Conservation (phyloP, 2,888 invertebrate species). For the Trissolcus japonicus region DNA sequence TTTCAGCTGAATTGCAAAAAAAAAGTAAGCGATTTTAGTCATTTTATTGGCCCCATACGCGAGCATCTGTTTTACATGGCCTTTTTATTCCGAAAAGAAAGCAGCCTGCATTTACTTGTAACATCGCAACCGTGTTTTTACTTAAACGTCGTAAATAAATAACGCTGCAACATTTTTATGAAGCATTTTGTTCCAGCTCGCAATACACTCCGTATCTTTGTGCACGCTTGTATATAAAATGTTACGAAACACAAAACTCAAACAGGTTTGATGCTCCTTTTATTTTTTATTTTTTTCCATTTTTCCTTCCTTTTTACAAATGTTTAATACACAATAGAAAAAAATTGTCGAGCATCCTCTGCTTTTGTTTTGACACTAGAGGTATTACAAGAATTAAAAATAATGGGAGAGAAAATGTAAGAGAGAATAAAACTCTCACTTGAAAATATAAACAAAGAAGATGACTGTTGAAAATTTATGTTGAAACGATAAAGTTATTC, state of each 20-base stretch:
- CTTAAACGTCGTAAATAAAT: slow-evolving; percentile 57
- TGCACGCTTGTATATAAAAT: no score
- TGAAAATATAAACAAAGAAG: no score
- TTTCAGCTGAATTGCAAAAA: slow-evolving; percentile 52
- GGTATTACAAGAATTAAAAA: neutral
- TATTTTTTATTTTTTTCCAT: no score
- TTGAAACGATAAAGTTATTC: slow-evolving; percentile 22
- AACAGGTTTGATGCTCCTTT: slow-evolving; percentile 37
- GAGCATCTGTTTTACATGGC: slow-evolving; percentile 49
- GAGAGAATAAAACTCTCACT: neutral
- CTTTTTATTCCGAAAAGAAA: slow-evolving; percentile 45
- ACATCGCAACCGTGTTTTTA: slow-evolving; percentile 48
- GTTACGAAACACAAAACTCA: slow-evolving; percentile 12
- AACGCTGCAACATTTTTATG: slow-evolving; percentile 51
- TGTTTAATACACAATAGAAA: slow-evolving; percentile 17
- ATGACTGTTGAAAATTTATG: neutral
- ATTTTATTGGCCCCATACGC: slow-evolving; percentile 52
- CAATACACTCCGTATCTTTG: slow-evolving; percentile 18
- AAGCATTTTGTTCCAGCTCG: slow-evolving; percentile 33
- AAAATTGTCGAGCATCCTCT: slow-evolving; percentile 1
- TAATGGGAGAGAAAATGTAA: neutral
- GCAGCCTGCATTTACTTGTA: slow-evolving; percentile 48
- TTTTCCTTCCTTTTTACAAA: no score
- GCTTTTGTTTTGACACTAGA: no score
- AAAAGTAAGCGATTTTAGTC: slow-evolving; percentile 47